Evolutionary conservation across 2,113 vertebrate genomes (phyloP).

Genomic region (Halcyon senegalensis): DNA sequence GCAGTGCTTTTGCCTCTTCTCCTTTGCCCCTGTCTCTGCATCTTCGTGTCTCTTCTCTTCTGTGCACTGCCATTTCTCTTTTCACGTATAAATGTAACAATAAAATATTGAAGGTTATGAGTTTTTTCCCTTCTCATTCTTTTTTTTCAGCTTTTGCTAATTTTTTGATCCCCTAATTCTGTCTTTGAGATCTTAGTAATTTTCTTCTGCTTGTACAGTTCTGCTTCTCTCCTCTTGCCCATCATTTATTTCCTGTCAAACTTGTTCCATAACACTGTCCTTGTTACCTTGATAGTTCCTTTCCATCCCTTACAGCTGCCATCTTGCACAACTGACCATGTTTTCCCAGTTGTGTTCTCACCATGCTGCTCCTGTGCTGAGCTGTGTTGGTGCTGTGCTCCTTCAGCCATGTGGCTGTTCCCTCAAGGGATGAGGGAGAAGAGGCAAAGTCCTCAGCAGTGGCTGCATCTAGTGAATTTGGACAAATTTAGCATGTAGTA

Average conservation of each 20-base stretch:
- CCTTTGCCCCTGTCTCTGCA: neutral
- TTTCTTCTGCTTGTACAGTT: neutral
- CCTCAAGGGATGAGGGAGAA: accelerated
- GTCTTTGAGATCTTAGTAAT: neutral
- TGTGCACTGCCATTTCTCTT: neutral
- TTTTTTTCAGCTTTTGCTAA: neutral
- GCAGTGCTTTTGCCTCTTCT: neutral
- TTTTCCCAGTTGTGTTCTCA: neutral
- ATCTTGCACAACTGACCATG: neutral
- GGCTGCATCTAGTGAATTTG: neutral
- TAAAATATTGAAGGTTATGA: neutral
- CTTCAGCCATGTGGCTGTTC: neutral
- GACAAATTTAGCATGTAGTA: neutral
- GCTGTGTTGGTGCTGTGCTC: neutral
- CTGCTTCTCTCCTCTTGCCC: neutral
- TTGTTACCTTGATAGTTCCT: neutral
- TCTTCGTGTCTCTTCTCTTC: neutral
- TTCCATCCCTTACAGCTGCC: neutral
- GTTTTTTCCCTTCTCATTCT: neutral
- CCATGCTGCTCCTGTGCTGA: accelerated
- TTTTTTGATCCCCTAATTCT: neutral
- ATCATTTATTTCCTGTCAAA: neutral
- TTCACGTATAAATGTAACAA: neutral
- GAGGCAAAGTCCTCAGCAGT: neutral
- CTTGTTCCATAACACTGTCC: accelerated